Evolutionary conservation across 2,888 invertebrate genomes (phyloP).

Genomic region (Amorpha juglandis): DNA sequence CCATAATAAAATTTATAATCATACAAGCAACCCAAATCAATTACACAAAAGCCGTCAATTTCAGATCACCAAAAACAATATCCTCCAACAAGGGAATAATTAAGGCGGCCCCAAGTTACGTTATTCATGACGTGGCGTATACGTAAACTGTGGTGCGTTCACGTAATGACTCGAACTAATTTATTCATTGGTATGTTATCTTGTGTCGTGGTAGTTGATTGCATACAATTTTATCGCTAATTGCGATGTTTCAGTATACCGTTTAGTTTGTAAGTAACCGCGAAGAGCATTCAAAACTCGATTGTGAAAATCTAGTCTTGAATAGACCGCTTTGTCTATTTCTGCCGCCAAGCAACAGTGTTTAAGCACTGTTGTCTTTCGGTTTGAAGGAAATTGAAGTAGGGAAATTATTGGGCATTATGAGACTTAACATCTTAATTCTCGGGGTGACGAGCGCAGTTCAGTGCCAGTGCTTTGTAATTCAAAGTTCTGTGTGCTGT

Average conservation of each 20-base stretch:
- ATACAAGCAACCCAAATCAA: neutral
- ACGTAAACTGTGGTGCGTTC: slow-evolving; percentile 44
- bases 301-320: no score
- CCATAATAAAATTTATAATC: neutral
- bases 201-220: slow-evolving; percentile 28
- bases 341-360: no score
- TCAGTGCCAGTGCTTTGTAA: no score
- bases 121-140: slow-evolving; percentile 38
- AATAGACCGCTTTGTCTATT: no score
- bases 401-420: no score
- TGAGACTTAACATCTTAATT: no score
- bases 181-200: slow-evolving; percentile 68
- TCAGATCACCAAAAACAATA: slow-evolving; percentile 41
- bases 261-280: neutral
- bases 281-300: no score
- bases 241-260: slow-evolving; percentile 9
- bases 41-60: slow-evolving; percentile 33
- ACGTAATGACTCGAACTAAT: slow-evolving; percentile 61
- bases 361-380: no score
- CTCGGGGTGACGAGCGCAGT: no score
- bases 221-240: slow-evolving; percentile 18
- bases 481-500: no score
- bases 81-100: slow-evolving; percentile 44
- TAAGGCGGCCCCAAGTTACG: slow-evolving; percentile 37
- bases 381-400: no score